Evolutionary conservation across 2,888 invertebrate species (phyloP).

Genomic region (Polyploca ridens): DNA sequence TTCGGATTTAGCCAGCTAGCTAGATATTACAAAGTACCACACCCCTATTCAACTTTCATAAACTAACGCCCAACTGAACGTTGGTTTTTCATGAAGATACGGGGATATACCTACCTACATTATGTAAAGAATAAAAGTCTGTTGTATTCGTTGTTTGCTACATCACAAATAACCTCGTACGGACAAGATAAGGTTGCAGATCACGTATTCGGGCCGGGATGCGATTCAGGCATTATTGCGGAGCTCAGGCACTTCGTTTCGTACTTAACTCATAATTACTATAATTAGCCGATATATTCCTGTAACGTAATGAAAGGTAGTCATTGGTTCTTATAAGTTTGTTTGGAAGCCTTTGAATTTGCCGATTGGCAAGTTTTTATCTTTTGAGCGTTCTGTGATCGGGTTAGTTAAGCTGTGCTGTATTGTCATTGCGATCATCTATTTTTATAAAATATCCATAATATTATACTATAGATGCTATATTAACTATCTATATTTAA

Average conservation of each 20-base stretch:
- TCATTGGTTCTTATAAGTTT: constrained; percentile 11
- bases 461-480: too few species aligned
- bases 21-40: neutral
- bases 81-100: neutral
- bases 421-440: too few species aligned
- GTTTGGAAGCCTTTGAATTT: constrained; percentile 10
- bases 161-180: constrained; percentile 20
- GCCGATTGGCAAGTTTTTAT: neutral
- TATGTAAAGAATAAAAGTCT: constrained; percentile 1
- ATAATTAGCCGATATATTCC: constrained; percentile 41
- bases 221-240: constrained; percentile 53
- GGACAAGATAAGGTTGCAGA: constrained; percentile 49
- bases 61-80: neutral
- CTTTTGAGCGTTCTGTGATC: neutral
- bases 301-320: constrained; percentile 26
- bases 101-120: constrained; percentile 15
- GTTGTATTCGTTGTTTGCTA: neutral
- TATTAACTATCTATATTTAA: too few species aligned
- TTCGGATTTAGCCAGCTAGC: too few species aligned
- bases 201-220: constrained; percentile 59
- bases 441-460: too few species aligned
- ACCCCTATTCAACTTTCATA: neutral
- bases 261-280: constrained; percentile 46
- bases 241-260: constrained; percentile 31
- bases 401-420: too few species aligned